phyloP scores from a whole-genome alignment of 1,140 invertebrate genomes.

The Apolygus lucorum region DNA sequence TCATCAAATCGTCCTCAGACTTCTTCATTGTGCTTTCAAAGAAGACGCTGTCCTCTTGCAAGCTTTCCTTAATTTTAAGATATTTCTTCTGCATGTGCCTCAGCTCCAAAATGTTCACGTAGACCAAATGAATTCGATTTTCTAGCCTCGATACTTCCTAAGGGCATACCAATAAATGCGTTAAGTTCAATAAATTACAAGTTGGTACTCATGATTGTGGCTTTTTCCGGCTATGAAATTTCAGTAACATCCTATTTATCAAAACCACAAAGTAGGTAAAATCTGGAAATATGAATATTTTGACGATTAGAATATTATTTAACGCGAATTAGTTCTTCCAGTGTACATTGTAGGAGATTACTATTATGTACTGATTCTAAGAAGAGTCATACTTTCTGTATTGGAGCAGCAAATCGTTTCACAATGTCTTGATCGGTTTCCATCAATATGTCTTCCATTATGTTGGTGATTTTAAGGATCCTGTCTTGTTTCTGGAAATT shows the following conservation, averaged over 20 bases:
- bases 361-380: too few relatives aligned
- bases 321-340: too few relatives aligned
- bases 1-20: constrained; percentile 53
- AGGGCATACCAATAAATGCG: too few relatives aligned
- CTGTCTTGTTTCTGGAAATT: constrained; percentile 19
- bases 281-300: too few relatives aligned
- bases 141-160: constrained; percentile 61
- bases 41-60: constrained; percentile 41
- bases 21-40: constrained; percentile 62
- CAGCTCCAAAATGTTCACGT: constrained; percentile 69
- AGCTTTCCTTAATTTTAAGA: constrained; percentile 54
- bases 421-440: constrained; percentile 8
- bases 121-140: constrained; percentile 63
- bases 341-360: too few relatives aligned
- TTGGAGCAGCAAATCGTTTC: constrained; percentile 12
- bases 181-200: too few relatives aligned
- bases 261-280: too few relatives aligned
- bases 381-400: constrained; percentile 16
- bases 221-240: too few relatives aligned
- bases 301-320: too few relatives aligned
- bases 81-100: constrained; percentile 69
- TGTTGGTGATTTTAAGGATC: constrained; percentile 17
- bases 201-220: too few relatives aligned
- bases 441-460: constrained; percentile 15
- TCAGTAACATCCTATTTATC: too few relatives aligned